Evolutionary conservation across 1,140 invertebrate genomes (phyloP), one percentile per base, ranked within the genome.

Genomic region (Medauroidea extradentata): DNA sequence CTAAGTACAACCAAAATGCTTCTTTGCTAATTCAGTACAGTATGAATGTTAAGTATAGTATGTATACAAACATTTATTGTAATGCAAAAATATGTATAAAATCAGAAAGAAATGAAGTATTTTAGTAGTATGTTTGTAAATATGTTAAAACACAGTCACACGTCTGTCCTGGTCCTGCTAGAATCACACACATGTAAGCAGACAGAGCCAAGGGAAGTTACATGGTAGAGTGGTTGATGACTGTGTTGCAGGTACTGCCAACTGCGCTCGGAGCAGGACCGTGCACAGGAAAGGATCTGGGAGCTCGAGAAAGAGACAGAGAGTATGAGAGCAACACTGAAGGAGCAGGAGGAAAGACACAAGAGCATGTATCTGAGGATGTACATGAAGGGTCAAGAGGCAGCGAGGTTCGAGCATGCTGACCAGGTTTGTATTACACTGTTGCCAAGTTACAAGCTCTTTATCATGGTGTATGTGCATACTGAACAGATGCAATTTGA

Each of bases 371-470:
- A 91, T 71, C 71, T 91, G 66, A 84, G 91, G 74, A 90, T 91
- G 87, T 90, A 90, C 74, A 83, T 85, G 64, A 88, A 91, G 73
- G 88, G 87, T 14, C 83, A 89, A 66, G 87, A 91, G 71, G 83
- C 88, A 21, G 88, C 87, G 48, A 83, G 83, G 62, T 81, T 87
- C 67, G 83, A 88, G 63, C 79, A 78, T 66, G 75, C 82, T 75
- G 74, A 88, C 74, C 76, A 81, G 74, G 53, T 55, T 7, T n/a
- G n/a, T n/a, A n/a, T n/a, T n/a, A n/a, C n/a, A n/a, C n/a, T n/a
- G n/a, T n/a, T n/a, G n/a, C n/a, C n/a, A n/a, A n/a, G n/a, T n/a
- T n/a, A n/a, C n/a, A n/a, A n/a, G n/a, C n/a, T n/a, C n/a, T n/a
- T n/a, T n/a, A n/a, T n/a, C n/a, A n/a, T n/a, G n/a, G n/a, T n/a